Percentiles rank a stretch among this genome's conserved stretches.
phyloP scores from a whole-genome alignment of 2,113 vertebrate genomes.

The Edolisoma coerulescens region DNA sequence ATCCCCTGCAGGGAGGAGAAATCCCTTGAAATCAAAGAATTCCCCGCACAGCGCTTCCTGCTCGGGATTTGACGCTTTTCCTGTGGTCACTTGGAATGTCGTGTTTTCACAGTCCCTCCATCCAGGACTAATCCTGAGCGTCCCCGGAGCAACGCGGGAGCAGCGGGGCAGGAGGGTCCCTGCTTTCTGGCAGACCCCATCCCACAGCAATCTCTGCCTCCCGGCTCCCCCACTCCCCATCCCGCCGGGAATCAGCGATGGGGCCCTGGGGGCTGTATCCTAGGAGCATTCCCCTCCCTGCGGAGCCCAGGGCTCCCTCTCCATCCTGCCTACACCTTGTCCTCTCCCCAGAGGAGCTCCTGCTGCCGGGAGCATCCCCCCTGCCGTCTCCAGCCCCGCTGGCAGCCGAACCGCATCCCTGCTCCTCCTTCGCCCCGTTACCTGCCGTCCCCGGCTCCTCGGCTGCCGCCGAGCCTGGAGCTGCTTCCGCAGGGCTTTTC shows the following conservation, averaged over 20 bases:
- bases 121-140: background rate
- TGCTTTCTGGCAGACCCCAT: background rate
- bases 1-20: background rate
- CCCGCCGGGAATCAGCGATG: background rate
- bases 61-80: background rate
- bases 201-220: background rate
- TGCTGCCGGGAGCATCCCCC: background rate
- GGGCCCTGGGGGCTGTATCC: rapidly evolving
- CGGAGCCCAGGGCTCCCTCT: background rate
- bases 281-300: background rate
- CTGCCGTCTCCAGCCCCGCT: background rate
- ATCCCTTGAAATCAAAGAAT: background rate
- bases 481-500: background rate
- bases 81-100: rapidly evolving
- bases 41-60: rapidly evolving
- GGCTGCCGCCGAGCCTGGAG: background rate
- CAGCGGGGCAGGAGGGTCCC: background rate
- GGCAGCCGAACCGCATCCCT: background rate
- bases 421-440: background rate
- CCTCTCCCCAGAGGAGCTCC: background rate
- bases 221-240: background rate
- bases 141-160: background rate
- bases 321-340: rapidly evolving
- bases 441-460: background rate
- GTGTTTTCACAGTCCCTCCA: background rate